These are phyloP conservation scores for Burhinus bistriatus DNA, from an alignment of 2,113 vertebrate species.

Conservation along the genomic window DNA sequence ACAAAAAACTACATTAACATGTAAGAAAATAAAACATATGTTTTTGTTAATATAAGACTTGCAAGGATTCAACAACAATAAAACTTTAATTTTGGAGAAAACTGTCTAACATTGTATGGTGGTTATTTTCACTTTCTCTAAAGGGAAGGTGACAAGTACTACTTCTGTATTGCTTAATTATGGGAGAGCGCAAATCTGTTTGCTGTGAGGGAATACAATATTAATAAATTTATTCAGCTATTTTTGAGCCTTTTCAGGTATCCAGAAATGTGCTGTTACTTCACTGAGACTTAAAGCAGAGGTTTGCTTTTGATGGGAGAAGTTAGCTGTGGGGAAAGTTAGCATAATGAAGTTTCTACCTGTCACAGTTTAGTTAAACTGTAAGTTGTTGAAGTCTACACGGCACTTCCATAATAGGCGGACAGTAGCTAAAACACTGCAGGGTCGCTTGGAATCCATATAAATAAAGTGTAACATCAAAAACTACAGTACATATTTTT, in stretches of 20 bases:
- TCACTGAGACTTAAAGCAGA: neutral
- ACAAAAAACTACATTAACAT: slow-evolving; percentile 21
- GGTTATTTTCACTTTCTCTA: neutral
- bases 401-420: neutral
- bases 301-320: neutral
- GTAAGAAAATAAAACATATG: slow-evolving; percentile 37
- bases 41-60: slow-evolving; percentile 18
- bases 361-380: neutral
- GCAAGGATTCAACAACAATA: neutral
- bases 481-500: neutral
- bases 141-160: neutral
- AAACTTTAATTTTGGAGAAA: slow-evolving; percentile 2
- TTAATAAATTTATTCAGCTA: slow-evolving; percentile 5
- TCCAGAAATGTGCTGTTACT: neutral
- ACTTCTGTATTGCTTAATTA: neutral
- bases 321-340: neutral
- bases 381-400: neutral
- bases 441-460: neutral
- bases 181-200: neutral
- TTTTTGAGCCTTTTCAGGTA: neutral
- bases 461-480: slow-evolving; percentile 3
- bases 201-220: neutral
- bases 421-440: neutral
- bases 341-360: neutral
- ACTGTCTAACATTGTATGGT: neutral